phyloP scores from a whole-genome alignment of 2,888 invertebrate species.

The Thecocarcelia acutangulata region DNA sequence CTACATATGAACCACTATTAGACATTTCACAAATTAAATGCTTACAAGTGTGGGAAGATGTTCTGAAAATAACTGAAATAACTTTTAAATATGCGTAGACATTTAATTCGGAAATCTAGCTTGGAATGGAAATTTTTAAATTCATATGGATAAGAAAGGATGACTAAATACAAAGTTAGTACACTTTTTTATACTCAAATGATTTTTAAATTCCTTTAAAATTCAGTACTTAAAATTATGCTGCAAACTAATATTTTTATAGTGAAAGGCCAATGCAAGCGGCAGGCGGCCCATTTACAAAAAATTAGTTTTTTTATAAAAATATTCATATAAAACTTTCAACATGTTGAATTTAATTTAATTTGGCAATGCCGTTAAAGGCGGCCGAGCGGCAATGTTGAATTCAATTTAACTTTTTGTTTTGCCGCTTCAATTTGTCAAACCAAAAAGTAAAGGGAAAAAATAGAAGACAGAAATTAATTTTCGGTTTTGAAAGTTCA shows the following conservation, averaged over 20 bases:
- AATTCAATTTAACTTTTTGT: no score
- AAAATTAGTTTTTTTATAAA: no score
- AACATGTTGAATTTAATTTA: no score
- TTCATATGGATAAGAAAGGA: conserved; percentile 41
- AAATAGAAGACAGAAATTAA: no score
- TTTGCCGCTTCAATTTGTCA: no score
- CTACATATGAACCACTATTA: conserved; percentile 74
- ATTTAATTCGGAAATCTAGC: conserved; percentile 33
- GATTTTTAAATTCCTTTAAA: conserved; percentile 25
- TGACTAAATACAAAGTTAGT: conserved; percentile 54
- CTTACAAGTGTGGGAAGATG: conserved; percentile 81
- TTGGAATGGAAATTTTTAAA: conserved; percentile 66
- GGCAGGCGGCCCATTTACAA: no score
- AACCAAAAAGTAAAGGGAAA: no score
- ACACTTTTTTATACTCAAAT: conserved; percentile 10
- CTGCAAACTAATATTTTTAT: conserved; percentile 47
- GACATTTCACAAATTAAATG: conserved; percentile 77
- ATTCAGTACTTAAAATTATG: conserved; percentile 60
- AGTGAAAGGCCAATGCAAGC: no score
- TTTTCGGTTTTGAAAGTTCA: no score
- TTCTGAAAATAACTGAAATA: conserved; percentile 77
- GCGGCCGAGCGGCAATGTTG: no score
- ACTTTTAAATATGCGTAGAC: conserved; percentile 74
- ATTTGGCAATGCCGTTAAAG: no score
- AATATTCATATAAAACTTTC: no score